phyloP scores from a whole-genome alignment of 2,888 invertebrate species.

The Cryptophagus acutangulus region DNA sequence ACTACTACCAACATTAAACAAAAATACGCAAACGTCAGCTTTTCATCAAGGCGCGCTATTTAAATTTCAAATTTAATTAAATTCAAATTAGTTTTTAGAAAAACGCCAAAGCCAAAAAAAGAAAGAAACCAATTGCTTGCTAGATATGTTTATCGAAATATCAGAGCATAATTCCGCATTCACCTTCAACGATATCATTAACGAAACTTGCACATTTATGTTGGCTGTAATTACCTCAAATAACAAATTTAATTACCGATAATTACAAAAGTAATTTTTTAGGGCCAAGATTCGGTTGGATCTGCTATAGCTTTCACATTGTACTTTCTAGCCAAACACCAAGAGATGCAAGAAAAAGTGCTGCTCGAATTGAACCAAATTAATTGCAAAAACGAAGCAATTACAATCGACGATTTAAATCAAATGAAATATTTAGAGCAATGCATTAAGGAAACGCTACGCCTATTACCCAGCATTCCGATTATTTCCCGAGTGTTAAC shows the following conservation, averaged over 20 bases:
- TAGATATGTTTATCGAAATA: constrained; percentile 55
- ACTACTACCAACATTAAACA: too few relatives aligned
- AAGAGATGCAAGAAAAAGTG: constrained; percentile 50
- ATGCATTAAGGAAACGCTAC: constrained; percentile 64
- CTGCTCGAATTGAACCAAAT: constrained; percentile 51
- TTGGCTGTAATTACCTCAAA: constrained; percentile 48
- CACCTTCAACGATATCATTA: constrained; percentile 55
- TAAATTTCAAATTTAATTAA: background rate
- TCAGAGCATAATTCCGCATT: constrained; percentile 49
- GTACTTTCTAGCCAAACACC: constrained; percentile 53
- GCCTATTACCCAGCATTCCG: constrained; percentile 64
- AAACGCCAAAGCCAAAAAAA: constrained; percentile 4
- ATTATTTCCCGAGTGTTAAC: constrained; percentile 57
- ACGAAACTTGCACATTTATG: constrained; percentile 61
- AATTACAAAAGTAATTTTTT: constrained; percentile 18
- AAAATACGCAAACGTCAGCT: too few relatives aligned
- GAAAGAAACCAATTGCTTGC: constrained; percentile 32
- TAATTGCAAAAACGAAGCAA: constrained; percentile 42
- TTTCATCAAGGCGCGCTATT: too few relatives aligned
- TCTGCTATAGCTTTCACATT: constrained; percentile 55
- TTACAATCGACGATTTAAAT: constrained; percentile 55
- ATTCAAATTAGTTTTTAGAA: constrained; percentile 17
- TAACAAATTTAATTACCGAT: background rate
- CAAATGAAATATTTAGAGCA: constrained; percentile 64
- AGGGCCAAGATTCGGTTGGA: constrained; percentile 60